phyloP scores from a whole-genome alignment of 2,797 vertebrate species.

The Crocidura indochinensis region DNA sequence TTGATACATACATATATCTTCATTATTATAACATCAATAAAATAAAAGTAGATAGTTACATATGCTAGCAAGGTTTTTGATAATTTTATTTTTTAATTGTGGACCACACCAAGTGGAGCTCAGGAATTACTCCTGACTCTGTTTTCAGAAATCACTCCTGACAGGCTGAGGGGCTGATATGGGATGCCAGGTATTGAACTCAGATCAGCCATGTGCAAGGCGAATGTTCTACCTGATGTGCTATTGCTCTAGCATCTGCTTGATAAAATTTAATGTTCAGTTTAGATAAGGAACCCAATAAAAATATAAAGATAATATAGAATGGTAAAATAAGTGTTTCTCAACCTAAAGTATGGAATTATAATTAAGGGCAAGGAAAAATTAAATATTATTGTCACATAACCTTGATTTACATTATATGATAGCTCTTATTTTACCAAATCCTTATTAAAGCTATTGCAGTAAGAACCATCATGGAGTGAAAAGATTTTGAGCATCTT shows the following conservation, averaged over 20 bases:
- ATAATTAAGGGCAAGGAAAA: neutral
- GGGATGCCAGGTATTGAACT: too few species aligned
- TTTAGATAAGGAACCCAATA: neutral
- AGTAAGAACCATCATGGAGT: neutral
- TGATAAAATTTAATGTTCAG: constrained; percentile 7
- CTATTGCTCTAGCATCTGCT: too few species aligned
- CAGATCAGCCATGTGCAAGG: too few species aligned
- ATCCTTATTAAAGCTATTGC: constrained; percentile 31
- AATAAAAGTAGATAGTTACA: neutral
- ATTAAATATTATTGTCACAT: neutral
- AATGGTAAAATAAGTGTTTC: neutral
- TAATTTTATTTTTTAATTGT: too few species aligned
- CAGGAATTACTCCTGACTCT: too few species aligned
- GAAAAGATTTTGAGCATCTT: constrained; percentile 9
- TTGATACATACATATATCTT: neutral
- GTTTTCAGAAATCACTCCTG: too few species aligned
- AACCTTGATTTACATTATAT: neutral
- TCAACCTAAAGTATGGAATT: neutral
- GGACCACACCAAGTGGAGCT: too few species aligned
- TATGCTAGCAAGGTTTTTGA: neutral
- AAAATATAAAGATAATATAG: neutral
- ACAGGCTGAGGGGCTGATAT: too few species aligned
- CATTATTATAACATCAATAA: neutral
- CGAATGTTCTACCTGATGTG: too few species aligned
- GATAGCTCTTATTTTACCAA: neutral